Evolutionary conservation across 2,888 invertebrate genomes (phyloP), one percentile per base, ranked within the genome.

Genomic region (Lottia scabra): DNA sequence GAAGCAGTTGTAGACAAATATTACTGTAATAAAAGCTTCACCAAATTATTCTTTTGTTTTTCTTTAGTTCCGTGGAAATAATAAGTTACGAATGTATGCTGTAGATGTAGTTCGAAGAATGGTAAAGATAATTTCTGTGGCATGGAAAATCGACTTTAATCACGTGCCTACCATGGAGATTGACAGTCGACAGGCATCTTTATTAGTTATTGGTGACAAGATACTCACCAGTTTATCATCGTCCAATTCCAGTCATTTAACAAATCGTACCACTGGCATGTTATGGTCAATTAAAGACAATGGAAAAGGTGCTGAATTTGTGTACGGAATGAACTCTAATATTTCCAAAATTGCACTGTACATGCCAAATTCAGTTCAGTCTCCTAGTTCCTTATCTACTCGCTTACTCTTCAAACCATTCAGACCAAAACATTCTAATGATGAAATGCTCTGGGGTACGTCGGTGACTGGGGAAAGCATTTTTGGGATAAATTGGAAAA

Each of bases 251-350:
- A 23, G 19, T 23, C 12, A 23, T 56, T 19, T 56, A 19, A 56
- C 19, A 10, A 23, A 23, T 56, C 10, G 19, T 56, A 23, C 56
- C 19, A 56, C 19, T 56, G 56, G 23, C 23, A 56, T 56, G 56
- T 56, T 56, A 23, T 56, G 56, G 56, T 56, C 56, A 23, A 56
- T 56, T 56, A 56, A 56, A 56, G 56, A 56, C 56, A 23, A 56
- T 56, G 56, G 56, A 19, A 56, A 12, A 12, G 4, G 56, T 19
- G 19, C 19, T 10, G 56, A 56, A 56, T 56, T 56, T 19, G 23
- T 56, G 56, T 56, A 56, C 56, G 19, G 19, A 56, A 56, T 56
- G 56, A 19, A 19, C 56, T 56, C 23, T 12, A 19, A 23, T 23
- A 23, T 56, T 56, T 56, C 56, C 8, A 56, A 19, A 56, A 19